Base-by-base conservation (phyloP, 35 echinoderm and acorn worm species). In the Eucidaris tribuloides region DNA sequence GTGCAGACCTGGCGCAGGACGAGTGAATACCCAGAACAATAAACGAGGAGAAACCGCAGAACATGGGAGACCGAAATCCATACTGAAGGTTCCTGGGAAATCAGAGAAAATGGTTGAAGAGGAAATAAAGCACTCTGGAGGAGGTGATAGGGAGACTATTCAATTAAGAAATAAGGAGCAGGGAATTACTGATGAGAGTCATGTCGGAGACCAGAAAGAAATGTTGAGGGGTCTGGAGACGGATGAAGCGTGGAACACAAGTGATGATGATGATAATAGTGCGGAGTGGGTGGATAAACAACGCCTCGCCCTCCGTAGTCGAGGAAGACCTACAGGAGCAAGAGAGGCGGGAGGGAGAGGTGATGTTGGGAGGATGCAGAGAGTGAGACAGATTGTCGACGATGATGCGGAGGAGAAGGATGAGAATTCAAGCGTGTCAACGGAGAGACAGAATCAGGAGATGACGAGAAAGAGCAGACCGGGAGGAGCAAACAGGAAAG, bases 221-320 rank as follows among this genome's bases (percentile, higher is more conserved):
- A 40, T 42, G 7, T 40, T 74, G 2, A 38, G 68, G 17, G 68
- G 68, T 18, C 68, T 74, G 35, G 68, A 74, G 41, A 74, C 68
- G 0, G 68, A 74, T 74, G 68, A 74, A 22, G 44, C 68, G 15
- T 40, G 44, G 68, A 74, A 40, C 68, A 74, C 68, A 4, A 40
- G 41, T 22, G 68, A 74, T 74, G 68, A 74, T 7, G 41, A 13
- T 44, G 68, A 22, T 35, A 40, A 22, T 14, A 40, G 44, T 2
- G 68, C 15, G 18, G 68, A 74, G 37, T 74, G 68, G 68, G 68
- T 74, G 19, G 68, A 33, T 44, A 74, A 74, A 40, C 68, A 74
- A 42, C 68, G 68, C 11, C 9, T 74, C 14, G 68, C 68, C 22
- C 68, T 74, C 14, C 68, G 68, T 17, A 74, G 68, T 9, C 29